Evolutionary conservation across 2,113 vertebrate species (phyloP), one percentile per base, ranked within the genome.

Genomic region (Hydropotes inermis): DNA sequence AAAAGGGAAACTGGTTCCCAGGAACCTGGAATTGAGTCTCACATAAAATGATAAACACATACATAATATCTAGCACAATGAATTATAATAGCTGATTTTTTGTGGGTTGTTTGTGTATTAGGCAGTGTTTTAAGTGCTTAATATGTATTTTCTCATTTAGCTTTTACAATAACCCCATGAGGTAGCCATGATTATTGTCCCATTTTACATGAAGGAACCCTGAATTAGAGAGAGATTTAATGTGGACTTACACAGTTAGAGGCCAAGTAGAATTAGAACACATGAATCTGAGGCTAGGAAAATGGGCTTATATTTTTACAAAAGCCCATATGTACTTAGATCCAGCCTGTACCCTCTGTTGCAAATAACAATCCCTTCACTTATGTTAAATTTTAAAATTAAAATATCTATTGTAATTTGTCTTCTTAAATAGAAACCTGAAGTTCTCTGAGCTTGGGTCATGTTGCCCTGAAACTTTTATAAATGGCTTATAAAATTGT

Each of bases 381-480:
- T 91, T 83, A 82, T 87, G 93, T 97, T 58, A 87, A 90, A 83
- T 30, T 88, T 78, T 55, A 70, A 92, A 95, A 92, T 90, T 76
- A 89, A 90, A 93, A 14, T 57, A 89, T 52, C n/a, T 88, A 47
- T 61, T 96, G 43, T 88, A 61, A 95, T 85, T 91, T 96, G 36
- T 14, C 70, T 97, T 43, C 82, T 97, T 92, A 90, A 96, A 64
- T 57, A 88, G 90, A 95, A 96, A 97, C 47, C 47, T 92, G 58
- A 89, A 94, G 50, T 85, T 96, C 43, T 96, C 36, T 89, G 81
- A 85, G 55, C 0, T n/a, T 97, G 84, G 87, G 83, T 97, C 92
- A 95, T 76, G 89, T 60, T 92, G 94, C 50, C 95, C 89, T 28
- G n/a, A 89, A 79, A 84, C 54, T 93, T 97, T 97, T 61, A 78